phyloP scores from a whole-genome alignment of 1,140 invertebrate genomes.

The Holotrichia oblita region DNA sequence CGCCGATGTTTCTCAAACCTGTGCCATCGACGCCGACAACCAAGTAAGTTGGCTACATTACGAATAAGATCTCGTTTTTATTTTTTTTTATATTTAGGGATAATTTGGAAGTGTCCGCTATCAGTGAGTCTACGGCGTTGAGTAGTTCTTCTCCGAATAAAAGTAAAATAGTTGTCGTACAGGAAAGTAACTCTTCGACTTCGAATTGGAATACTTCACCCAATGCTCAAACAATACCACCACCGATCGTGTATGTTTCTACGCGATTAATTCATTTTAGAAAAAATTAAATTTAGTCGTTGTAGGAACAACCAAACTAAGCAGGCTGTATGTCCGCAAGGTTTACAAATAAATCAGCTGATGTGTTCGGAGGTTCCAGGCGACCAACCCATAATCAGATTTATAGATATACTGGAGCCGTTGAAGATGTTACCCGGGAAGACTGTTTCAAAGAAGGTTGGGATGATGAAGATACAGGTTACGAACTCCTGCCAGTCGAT shows the following conservation, averaged over 20 bases:
- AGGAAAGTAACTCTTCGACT: slow-evolving; percentile 25
- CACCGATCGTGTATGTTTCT: not conserved
- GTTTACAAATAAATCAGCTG: slow-evolving; percentile 57
- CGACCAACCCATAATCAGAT: slow-evolving; percentile 58
- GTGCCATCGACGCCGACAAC: slow-evolving; percentile 68
- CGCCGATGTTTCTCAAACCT: slow-evolving; percentile 91
- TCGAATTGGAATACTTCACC: not conserved
- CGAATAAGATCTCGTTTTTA: too few relatives aligned
- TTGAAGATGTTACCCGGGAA: slow-evolving; percentile 53
- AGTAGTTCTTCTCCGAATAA: slow-evolving; percentile 81
- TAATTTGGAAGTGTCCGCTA: slow-evolving; percentile 52
- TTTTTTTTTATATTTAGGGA: slow-evolving; percentile 64
- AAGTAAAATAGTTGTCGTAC: slow-evolving; percentile 83
- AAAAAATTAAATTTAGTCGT: not conserved
- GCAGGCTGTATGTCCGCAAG: slow-evolving; percentile 47
- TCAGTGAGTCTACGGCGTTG: slow-evolving; percentile 65
- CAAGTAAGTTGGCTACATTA: slow-evolving; percentile 56
- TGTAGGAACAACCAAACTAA: slow-evolving; percentile 1
- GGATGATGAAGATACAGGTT: slow-evolving; percentile 59
- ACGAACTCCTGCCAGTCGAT: slow-evolving; percentile 66
- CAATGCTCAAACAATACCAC: not conserved
- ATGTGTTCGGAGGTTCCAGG: slow-evolving; percentile 59
- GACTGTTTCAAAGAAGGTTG: slow-evolving; percentile 54
- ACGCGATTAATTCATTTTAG: not conserved
- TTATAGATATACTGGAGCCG: slow-evolving; percentile 57